These are phyloP conservation scores for Nymphalis io DNA, from an alignment of 1,140 invertebrate genomes.

Conservation along the genomic window DNA sequence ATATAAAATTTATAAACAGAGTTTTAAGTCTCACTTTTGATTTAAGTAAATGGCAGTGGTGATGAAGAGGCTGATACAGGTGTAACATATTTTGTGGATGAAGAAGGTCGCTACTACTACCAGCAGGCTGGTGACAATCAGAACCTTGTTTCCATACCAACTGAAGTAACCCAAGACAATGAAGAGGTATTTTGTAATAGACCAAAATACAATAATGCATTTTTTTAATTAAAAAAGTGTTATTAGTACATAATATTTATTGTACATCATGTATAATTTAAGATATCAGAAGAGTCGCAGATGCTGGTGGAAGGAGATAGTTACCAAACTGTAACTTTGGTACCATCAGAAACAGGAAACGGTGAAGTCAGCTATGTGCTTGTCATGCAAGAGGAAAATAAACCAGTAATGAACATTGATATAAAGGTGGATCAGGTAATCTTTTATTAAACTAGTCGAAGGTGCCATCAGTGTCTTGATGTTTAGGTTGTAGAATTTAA, in stretches of 20 bases:
- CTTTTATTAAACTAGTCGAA: slow-evolving; percentile 26
- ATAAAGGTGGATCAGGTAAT: slow-evolving; percentile 72
- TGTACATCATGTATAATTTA: slow-evolving; percentile 26
- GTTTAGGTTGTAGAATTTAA: background rate
- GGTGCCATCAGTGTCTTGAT: background rate
- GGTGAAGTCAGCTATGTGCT: slow-evolving; percentile 95
- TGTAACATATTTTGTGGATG: slow-evolving; percentile 88
- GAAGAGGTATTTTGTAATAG: slow-evolving; percentile 51
- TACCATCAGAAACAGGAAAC: slow-evolving; percentile 89
- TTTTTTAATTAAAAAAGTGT: background rate
- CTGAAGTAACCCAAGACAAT: slow-evolving; percentile 62
- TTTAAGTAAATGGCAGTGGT: slow-evolving; percentile 78
- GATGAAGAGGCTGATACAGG: slow-evolving; percentile 81
- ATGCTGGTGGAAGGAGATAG: slow-evolving; percentile 80
- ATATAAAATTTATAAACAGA: too few species aligned
- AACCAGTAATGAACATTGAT: slow-evolving; percentile 61
- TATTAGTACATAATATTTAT: slow-evolving; percentile 1
- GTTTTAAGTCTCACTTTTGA: background rate
- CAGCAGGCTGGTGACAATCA: slow-evolving; percentile 81
- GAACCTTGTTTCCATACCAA: slow-evolving; percentile 83
- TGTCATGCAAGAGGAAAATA: slow-evolving; percentile 89
- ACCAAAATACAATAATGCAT: background rate
- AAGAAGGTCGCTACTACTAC: slow-evolving; percentile 89
- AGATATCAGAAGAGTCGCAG: slow-evolving; percentile 47
- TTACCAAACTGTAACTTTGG: slow-evolving; percentile 93